Base-by-base conservation (phyloP, 2,797 vertebrate species). In the Podargus strigoides region DNA sequence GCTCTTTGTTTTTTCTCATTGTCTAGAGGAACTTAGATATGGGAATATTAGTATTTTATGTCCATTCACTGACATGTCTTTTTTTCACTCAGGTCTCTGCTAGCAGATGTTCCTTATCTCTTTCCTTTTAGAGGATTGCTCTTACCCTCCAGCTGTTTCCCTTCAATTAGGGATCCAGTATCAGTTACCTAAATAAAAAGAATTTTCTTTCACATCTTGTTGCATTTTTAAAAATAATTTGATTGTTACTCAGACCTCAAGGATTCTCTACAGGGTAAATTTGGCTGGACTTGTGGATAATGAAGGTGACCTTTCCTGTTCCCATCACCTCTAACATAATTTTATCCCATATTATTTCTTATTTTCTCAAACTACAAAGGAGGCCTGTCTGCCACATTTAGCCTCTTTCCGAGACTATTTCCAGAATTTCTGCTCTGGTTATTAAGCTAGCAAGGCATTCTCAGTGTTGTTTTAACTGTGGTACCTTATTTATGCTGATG, bases 41-140 rank as follows among this genome's bases (percentile, higher is more conserved):
- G 7, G 60, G 46, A 85, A 92, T 95, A 95, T 97, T 95, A 93
- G 85, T 96, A 94, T 95, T 94, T 94, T 81, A 89, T 87, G 69
- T 79, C 82, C n/a, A 39, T 90, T 93, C 85, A 68, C 59, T 84
- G 90, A 85, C 75, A 96, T 83, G 72, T 93, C 91, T 91, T 95
- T 93, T n/a, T 92, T 96, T 93, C 77, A 94, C 50, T 66, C 46
- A n/a, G 34, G 30, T 91, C 59, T 28, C 69, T 85, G 59, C 59
- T 84, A 93, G 89, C 93, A 96, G 93, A 95, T 94, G 91, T 91
- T 96, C 74, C 85, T 97, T 96, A 96, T 95, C 94, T 87, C 42
- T 60, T 59, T 18, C 58, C n/a, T 87, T 94, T 89, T 85, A 90
- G 80, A 87, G 75, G 22, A 53, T 34, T 80, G 50, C 53, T 94